A percentile compares a stretch with the other conserved stretches of the same genome.
Evolutionary conservation across 2,113 vertebrate genomes (phyloP).

Genomic region (Bolborhynchus lineola): DNA sequence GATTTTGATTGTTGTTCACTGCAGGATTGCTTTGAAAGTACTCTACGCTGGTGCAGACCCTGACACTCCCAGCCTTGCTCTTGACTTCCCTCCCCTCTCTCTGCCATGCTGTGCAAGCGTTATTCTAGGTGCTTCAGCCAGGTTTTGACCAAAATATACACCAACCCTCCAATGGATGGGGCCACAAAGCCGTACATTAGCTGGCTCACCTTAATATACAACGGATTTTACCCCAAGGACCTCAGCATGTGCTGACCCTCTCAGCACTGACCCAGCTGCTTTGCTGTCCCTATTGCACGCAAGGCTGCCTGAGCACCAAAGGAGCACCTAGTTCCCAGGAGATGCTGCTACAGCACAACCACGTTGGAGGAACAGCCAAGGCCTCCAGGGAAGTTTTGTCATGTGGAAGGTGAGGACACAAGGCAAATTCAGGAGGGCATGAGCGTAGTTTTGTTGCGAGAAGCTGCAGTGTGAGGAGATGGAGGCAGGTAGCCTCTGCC

Average conservation of each 20-base stretch:
- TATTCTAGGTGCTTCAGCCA: neutral
- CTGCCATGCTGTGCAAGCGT: neutral
- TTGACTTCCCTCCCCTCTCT: neutral
- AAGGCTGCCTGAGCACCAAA: fast-evolving
- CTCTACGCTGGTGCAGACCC: neutral
- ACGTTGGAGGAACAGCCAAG: neutral
- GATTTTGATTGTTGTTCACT: neutral
- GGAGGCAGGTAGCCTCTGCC: too few species aligned
- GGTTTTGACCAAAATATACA: neutral
- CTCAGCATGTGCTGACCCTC: neutral
- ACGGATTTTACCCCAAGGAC: neutral
- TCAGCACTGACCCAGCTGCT: neutral
- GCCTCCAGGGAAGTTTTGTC: neutral
- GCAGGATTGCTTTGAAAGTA: neutral
- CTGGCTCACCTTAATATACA: neutral
- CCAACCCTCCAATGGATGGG: neutral
- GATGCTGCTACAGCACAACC: neutral
- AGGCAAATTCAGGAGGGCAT: neutral
- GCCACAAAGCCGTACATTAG: neutral
- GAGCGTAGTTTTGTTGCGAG: neutral
- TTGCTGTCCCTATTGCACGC: neutral
- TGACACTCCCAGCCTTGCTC: too few species aligned
- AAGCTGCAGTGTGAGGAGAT: too few species aligned
- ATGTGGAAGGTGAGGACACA: fast-evolving
- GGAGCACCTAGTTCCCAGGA: neutral